Base-by-base conservation (phyloP, 2,888 invertebrate species). In the Synanthedon vespiformis region DNA sequence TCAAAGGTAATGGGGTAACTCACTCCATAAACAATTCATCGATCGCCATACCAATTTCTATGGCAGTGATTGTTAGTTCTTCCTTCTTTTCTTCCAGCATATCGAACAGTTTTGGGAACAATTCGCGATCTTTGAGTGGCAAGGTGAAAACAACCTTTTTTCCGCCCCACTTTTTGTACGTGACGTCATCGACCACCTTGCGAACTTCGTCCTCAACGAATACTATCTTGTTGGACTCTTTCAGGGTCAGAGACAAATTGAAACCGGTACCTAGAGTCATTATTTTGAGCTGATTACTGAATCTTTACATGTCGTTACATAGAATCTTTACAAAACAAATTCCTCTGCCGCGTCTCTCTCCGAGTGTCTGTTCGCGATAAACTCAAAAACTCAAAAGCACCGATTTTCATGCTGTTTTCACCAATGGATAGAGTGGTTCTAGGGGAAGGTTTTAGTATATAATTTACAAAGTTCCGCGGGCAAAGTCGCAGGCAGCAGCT, bases 21-120 rank as follows among this genome's bases (percentile, higher is more conserved):
- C 72, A 91, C 92, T 89, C 92, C 48, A 95, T 70, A 74, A 94
- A 95, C 1, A 96, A 95, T 80, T 95, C 94, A 77, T 96, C 95
- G 71, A 96, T 88, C 0, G 95, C 94, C 2, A 95, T 94, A 51
- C 94, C 89, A 0, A 95, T 89, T 6, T 93, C 92, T 58, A 94
- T 90, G 49, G 91, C 91, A 44, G 85, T 78, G 53, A 95, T 90
- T 8, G 90, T 90, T n/a, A 93, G 75, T 5, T 75, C 63, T 0
- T 72, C 63, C 58, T 87, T 90, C 5, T 80, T 68, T 0, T 59
- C 54, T 70, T 94, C 93, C 49, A 94, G 70, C 40, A 77, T 70
- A 47, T 81, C 73, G 58, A 94, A 85, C 55, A 93, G 70, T 41
- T 78, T 66, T 0, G 56, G 54, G 12, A 90, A 82, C 61, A 91